Evolutionary conservation across 1,140 invertebrate genomes (phyloP).

Genomic region (Drosophila lacertosa): DNA sequence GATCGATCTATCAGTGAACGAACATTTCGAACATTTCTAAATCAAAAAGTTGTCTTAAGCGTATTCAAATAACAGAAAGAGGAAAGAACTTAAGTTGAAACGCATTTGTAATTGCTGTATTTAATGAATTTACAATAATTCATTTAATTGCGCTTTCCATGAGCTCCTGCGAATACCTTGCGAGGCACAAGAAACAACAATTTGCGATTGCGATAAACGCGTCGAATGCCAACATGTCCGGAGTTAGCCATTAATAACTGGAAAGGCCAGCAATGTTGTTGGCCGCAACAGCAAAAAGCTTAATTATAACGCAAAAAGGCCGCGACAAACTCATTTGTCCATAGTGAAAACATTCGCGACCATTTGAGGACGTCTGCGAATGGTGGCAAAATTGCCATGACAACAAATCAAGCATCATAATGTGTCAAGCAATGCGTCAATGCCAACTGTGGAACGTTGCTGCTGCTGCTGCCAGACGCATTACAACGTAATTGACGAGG

Average conservation of each 20-base stretch:
- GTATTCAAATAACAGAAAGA: too few species aligned
- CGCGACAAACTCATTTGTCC: constrained; percentile 81
- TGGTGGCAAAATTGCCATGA: constrained; percentile 79
- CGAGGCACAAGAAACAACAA: constrained; percentile 33
- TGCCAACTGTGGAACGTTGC: constrained; percentile 55
- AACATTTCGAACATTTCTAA: neutral
- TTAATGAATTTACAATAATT: neutral
- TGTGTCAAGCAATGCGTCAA: constrained; percentile 81
- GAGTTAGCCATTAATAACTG: constrained; percentile 76
- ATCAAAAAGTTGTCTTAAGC: too few species aligned
- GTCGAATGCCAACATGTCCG: constrained; percentile 70
- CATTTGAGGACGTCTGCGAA: constrained; percentile 61
- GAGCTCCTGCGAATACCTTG: constrained; percentile 17
- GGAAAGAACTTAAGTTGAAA: too few species aligned
- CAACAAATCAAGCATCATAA: constrained; percentile 82
- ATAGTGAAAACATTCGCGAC: constrained; percentile 76
- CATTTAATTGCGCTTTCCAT: constrained; percentile 18
- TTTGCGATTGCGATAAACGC: constrained; percentile 55
- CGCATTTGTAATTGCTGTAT: neutral
- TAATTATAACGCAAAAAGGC: constrained; percentile 81
- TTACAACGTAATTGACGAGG: constrained; percentile 80
- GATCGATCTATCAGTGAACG: constrained; percentile 62
- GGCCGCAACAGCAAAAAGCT: constrained; percentile 43
- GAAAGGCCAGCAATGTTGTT: constrained; percentile 64
- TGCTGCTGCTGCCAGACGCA: constrained; percentile 51